Percentiles rank a stretch among this genome's conserved stretches.
These are phyloP conservation scores for Deilephila porcellus DNA, from an alignment of 2,888 invertebrate species.

Conservation along the genomic window DNA sequence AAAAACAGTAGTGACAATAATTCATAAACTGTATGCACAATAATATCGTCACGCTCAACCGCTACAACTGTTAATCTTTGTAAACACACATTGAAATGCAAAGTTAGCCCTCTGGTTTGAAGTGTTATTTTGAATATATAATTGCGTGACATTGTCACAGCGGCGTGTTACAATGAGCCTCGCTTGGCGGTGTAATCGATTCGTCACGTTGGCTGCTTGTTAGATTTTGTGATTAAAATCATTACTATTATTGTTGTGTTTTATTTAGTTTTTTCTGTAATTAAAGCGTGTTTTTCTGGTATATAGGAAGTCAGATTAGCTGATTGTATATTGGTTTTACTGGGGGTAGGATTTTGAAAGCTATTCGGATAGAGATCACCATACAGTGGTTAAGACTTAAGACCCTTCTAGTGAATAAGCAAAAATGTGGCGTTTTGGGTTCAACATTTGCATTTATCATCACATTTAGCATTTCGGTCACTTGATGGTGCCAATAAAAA, in stretches of 20 bases:
- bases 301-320: too few species aligned
- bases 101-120: constrained; percentile 46
- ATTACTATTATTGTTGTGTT: background rate
- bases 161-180: constrained; percentile 53
- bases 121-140: constrained; percentile 67
- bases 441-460: too few species aligned
- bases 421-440: too few species aligned
- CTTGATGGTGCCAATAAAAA: too few species aligned
- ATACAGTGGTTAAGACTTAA: too few species aligned
- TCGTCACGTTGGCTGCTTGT: constrained; percentile 28
- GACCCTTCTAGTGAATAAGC: too few species aligned
- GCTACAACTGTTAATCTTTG: constrained; percentile 50
- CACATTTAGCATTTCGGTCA: too few species aligned
- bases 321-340: too few species aligned
- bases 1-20: constrained; percentile 39
- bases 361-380: too few species aligned
- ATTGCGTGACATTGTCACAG: constrained; percentile 72
- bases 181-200: constrained; percentile 27
- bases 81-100: constrained; percentile 63
- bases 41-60: constrained; percentile 46
- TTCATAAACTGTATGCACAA: constrained; percentile 46
- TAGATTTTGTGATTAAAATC: constrained; percentile 27
- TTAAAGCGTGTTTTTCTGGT: background rate
- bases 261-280: background rate
- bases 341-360: too few species aligned